These are phyloP conservation scores for Helicoverpa assulta DNA, from an alignment of 2,888 invertebrate genomes.

Conservation along the genomic window DNA sequence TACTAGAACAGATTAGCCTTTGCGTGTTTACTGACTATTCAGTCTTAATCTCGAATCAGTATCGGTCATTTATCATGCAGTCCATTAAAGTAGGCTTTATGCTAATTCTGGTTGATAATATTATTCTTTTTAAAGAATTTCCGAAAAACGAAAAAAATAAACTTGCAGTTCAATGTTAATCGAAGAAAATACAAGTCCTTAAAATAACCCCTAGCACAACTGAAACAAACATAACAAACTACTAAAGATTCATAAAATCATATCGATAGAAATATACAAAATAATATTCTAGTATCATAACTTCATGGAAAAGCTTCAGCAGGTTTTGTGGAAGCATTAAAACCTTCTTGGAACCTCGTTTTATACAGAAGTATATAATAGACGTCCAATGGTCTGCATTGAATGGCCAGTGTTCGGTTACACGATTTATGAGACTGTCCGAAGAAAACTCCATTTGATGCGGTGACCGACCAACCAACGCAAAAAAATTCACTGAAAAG, in stretches of 20 bases:
- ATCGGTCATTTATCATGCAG: not conserved
- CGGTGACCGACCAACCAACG: constrained; percentile 14
- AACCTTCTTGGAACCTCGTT: not conserved
- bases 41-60: not conserved
- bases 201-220: too few species aligned
- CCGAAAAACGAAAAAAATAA: too few species aligned
- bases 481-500: constrained; percentile 16
- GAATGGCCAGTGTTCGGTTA: constrained; percentile 26
- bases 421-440: constrained; percentile 31
- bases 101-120: too few species aligned
- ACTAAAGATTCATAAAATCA: too few species aligned
- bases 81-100: not conserved
- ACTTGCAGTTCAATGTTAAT: too few species aligned
- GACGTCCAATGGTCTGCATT: constrained; percentile 13
- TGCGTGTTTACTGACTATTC: not conserved
- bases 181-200: too few species aligned
- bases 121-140: too few species aligned
- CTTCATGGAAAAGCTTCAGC: constrained; percentile 2
- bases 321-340: constrained; percentile 9
- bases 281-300: not conserved
- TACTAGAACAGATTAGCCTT: not conserved
- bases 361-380: constrained; percentile 6
- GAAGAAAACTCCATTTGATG: constrained; percentile 22
- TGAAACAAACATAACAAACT: too few species aligned
- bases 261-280: too few species aligned